Percentiles rank a stretch among this genome's conserved stretches.
Evolutionary conservation across 2,888 invertebrate genomes (phyloP).

Genomic region (Diplolepis rosae): DNA sequence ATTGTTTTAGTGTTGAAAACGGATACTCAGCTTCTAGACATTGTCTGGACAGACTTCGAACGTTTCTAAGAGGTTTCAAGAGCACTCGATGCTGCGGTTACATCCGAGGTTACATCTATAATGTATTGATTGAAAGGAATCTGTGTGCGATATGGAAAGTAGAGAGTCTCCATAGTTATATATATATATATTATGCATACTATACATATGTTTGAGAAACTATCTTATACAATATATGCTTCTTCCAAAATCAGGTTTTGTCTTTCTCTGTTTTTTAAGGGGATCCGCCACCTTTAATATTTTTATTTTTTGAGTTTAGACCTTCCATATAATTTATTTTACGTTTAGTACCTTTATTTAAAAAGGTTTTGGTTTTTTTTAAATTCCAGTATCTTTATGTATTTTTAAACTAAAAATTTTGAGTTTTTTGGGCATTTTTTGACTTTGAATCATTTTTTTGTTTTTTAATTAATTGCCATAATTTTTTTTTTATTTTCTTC

Average conservation of each 20-base stretch:
- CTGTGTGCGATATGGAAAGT: not conserved
- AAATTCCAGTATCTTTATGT: too few species aligned
- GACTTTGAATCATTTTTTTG: too few species aligned
- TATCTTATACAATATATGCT: not conserved
- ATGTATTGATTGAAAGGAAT: not conserved
- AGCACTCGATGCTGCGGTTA: constrained; percentile 2
- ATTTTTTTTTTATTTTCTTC: too few species aligned
- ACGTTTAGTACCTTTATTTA: too few species aligned
- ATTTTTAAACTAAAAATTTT: too few species aligned
- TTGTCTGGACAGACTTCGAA: not conserved
- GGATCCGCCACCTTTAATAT: too few species aligned
- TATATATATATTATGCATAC: not conserved
- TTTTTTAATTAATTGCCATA: too few species aligned
- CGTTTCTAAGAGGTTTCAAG: not conserved
- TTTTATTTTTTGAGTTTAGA: too few species aligned
- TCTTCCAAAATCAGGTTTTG: not conserved
- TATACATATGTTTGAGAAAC: not conserved
- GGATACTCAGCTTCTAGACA: not conserved
- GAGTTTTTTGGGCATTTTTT: too few species aligned
- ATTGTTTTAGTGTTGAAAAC: not conserved
- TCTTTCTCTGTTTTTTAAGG: too few species aligned
- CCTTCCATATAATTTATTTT: too few species aligned
- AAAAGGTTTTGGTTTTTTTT: too few species aligned
- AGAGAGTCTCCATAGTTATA: not conserved
- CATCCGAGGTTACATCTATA: not conserved